These are phyloP conservation scores for Hedychridium roseum DNA, from an alignment of 2,888 invertebrate species.

Conservation along the genomic window DNA sequence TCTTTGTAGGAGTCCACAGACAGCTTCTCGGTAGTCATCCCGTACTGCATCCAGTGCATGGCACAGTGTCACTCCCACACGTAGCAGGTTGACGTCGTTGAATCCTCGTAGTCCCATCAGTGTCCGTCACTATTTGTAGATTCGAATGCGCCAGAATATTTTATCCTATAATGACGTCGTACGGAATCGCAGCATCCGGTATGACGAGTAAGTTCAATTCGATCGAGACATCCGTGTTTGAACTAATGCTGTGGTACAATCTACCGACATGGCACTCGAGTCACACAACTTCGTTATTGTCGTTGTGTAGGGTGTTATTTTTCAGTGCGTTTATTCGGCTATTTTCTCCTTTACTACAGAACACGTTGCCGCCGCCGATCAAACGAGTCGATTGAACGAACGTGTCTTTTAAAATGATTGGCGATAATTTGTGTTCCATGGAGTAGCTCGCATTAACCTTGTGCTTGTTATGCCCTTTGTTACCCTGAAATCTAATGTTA, in stretches of 20 bases:
- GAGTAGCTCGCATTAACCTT: too few species aligned
- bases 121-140: not conserved
- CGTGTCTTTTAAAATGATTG: not conserved
- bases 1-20: not conserved
- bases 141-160: not conserved
- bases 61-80: not conserved
- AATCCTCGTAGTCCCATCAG: constrained; percentile 1
- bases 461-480: too few species aligned
- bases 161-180: constrained; percentile 7
- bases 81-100: not conserved
- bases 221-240: constrained; percentile 4
- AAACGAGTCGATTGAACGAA: not conserved
- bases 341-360: not conserved
- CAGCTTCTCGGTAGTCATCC: not conserved
- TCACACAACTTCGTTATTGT: not conserved
- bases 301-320: constrained; percentile 3
- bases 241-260: not conserved
- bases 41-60: not conserved
- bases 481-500: too few species aligned
- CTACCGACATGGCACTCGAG: not conserved
- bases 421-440: too few species aligned
- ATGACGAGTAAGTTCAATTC: constrained; percentile 6
- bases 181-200: constrained; percentile 2
- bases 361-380: constrained; percentile 5
- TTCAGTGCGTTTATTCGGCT: constrained; percentile 1